phyloP scores from a whole-genome alignment of 2,797 vertebrate species.

The Hippopotamyrus pictus region DNA sequence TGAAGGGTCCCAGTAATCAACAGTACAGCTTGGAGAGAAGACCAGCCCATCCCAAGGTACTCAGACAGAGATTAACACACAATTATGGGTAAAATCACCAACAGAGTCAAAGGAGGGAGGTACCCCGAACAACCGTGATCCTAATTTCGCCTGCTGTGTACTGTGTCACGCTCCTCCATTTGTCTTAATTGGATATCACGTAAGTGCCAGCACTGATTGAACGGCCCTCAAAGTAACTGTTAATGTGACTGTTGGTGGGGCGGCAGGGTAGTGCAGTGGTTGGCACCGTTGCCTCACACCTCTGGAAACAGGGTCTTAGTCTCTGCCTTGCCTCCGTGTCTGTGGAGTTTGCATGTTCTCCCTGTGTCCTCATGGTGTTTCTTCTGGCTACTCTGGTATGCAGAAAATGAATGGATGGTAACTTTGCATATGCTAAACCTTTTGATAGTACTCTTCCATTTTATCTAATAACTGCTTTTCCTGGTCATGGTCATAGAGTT shows the following conservation, averaged over 20 bases:
- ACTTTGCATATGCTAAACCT: neutral
- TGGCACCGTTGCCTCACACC: neutral
- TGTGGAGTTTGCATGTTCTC: neutral
- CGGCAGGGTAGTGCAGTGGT: neutral
- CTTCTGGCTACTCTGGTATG: neutral
- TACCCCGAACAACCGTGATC: neutral
- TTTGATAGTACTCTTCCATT: neutral
- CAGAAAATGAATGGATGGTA: neutral
- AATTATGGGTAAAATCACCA: constrained; percentile 12
- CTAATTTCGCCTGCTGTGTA: neutral
- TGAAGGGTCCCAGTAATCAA: neutral
- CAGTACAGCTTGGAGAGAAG: neutral
- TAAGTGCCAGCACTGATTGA: neutral
- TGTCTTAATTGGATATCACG: neutral
- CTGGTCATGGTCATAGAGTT: neutral
- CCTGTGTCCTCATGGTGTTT: neutral
- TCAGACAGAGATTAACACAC: neutral
- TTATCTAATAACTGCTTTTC: neutral
- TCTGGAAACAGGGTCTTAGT: neutral
- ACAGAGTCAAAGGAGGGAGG: neutral
- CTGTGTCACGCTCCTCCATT: neutral
- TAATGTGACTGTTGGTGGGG: neutral
- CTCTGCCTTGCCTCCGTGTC: neutral
- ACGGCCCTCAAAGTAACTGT: neutral
- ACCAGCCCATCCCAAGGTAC: neutral